Evolutionary conservation across 2,888 invertebrate genomes (phyloP).

Genomic region (Pediacus dermestoides): DNA sequence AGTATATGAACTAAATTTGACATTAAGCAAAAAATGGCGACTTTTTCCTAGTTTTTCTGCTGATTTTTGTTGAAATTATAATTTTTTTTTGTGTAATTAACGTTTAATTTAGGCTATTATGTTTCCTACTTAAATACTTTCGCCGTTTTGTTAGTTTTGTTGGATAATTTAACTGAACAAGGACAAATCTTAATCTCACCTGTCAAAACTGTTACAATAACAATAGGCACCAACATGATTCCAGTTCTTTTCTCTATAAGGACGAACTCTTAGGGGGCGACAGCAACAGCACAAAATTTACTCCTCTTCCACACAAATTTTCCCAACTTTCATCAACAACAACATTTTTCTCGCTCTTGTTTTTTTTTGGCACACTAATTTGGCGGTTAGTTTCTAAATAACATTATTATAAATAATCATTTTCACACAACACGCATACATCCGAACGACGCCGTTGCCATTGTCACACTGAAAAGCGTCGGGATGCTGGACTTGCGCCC

Average conservation of each 20-base stretch:
- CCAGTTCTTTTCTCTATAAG: constrained; percentile 17
- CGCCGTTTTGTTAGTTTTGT: no score
- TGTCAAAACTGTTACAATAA: constrained; percentile 16
- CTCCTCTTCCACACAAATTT: background rate
- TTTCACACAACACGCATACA: constrained; percentile 15
- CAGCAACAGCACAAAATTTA: background rate
- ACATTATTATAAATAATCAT: constrained; percentile 1
- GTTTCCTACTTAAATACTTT: no score
- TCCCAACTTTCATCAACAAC: background rate
- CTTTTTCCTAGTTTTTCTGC: no score
- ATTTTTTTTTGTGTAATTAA: no score
- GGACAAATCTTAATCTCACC: no score
- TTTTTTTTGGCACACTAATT: background rate
- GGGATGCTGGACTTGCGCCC: constrained; percentile 40
- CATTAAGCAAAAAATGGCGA: no score
- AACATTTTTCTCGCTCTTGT: background rate
- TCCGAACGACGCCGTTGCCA: constrained; percentile 33
- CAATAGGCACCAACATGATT: constrained; percentile 27
- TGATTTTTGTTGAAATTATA: no score
- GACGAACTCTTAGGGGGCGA: background rate
- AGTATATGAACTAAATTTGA: no score
- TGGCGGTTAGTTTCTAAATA: background rate
- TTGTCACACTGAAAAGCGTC: constrained; percentile 41
- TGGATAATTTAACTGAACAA: no score
- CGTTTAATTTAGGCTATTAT: no score